Conservation (phyloP, 2,888 invertebrate species). For the Orthosia cruda region DNA sequence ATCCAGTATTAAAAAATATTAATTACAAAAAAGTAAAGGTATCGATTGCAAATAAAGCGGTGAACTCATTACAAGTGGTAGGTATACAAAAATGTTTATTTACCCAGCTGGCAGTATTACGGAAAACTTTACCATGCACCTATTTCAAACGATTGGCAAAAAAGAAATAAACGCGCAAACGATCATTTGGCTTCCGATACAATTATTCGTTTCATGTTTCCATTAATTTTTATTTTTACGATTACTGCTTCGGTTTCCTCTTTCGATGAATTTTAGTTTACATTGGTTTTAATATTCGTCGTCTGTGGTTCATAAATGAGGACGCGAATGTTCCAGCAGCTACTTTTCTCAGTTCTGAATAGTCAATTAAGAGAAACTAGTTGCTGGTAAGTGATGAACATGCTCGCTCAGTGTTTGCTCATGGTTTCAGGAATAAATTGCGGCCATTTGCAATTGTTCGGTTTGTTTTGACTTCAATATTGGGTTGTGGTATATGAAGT, state of each 20-base stretch:
- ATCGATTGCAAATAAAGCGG: slow-evolving; percentile 3
- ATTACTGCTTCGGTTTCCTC: slow-evolving; percentile 33
- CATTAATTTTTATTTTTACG: slow-evolving; percentile 57
- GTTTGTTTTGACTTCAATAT: slow-evolving; percentile 57
- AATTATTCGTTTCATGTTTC: slow-evolving; percentile 51
- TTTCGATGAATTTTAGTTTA: slow-evolving; percentile 54
- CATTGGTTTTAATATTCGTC: slow-evolving; percentile 51
- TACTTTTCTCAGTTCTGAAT: slow-evolving; percentile 62
- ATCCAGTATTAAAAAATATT: background rate
- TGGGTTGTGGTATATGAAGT: slow-evolving; percentile 8
- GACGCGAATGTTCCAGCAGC: slow-evolving; percentile 56
- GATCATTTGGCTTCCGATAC: slow-evolving; percentile 47
- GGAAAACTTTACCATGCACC: slow-evolving; percentile 21
- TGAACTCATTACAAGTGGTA: slow-evolving; percentile 19
- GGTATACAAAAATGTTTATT: slow-evolving; percentile 8
- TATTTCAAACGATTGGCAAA: slow-evolving; percentile 48
- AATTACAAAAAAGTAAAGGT: background rate
- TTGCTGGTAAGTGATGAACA: slow-evolving; percentile 63
- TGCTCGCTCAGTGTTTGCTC: slow-evolving; percentile 59
- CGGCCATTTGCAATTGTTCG: slow-evolving; percentile 55
- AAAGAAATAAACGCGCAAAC: slow-evolving; percentile 44
- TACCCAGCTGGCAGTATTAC: slow-evolving; percentile 6
- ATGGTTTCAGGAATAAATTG: slow-evolving; percentile 62
- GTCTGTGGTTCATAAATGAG: slow-evolving; percentile 53
- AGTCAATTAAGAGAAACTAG: slow-evolving; percentile 64